These are phyloP conservation scores for Axis porcinus DNA, from an alignment of 2,113 vertebrate genomes.

Conservation along the genomic window DNA sequence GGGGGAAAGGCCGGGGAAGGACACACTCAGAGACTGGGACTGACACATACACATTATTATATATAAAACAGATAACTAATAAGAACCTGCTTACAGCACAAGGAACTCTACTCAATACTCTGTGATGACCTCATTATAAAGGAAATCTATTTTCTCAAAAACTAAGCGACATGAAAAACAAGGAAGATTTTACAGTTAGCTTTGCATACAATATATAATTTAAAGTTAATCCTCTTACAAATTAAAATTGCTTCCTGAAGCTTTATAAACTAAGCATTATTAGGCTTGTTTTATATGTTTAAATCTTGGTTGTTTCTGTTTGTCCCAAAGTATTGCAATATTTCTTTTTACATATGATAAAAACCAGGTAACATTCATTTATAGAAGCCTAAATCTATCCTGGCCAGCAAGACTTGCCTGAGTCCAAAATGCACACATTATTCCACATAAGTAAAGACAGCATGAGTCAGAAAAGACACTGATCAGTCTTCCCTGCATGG, in stretches of 20 bases:
- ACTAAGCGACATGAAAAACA: background rate
- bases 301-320: background rate
- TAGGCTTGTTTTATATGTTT: background rate
- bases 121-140: background rate
- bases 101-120: background rate
- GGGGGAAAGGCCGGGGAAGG: rapidly evolving
- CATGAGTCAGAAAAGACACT: background rate
- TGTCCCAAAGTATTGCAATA: background rate
- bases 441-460: background rate
- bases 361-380: background rate
- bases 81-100: background rate
- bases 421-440: background rate
- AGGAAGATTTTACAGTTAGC: background rate
- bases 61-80: background rate
- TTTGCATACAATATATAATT: background rate
- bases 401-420: background rate
- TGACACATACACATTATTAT: background rate
- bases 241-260: background rate
- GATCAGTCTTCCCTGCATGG: background rate
- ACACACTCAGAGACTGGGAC: background rate
- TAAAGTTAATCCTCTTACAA: background rate
- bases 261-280: background rate
- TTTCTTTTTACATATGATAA: background rate
- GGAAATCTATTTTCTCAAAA: background rate
- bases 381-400: background rate